Base-by-base conservation (phyloP, 2,888 invertebrate genomes). In the Stomorhina lunata region DNA sequence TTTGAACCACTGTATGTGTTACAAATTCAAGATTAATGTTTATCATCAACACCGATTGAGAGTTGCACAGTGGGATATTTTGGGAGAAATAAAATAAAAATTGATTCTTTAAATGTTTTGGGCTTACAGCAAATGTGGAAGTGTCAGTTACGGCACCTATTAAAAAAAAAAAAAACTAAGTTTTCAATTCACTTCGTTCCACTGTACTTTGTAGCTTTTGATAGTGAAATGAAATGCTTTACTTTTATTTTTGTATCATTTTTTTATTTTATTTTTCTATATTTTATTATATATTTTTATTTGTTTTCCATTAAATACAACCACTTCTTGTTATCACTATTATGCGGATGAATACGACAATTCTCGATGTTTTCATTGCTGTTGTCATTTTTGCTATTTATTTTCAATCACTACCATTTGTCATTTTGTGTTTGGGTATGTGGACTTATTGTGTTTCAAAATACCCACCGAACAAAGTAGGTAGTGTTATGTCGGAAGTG, bases 271-370 rank as follows among this genome's bases (percentile, higher is more conserved):
- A 6, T 20, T 66, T 45, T 75, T 59, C 20, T 37, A 25, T 59
- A 40, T 77, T 59, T 29, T 68, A 59, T 59, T 76, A 57, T n/a
- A n/a, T n/a, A n/a, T 68, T 40, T 40, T 59, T 66, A 50, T 77
- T 68, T 69, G 12, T 34, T 69, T 63, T 69, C 61, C 43, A 63
- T 78, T 63, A 69, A 69, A 45, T 55, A 53, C 32, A 78, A 34
- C 27, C 69, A 63, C 34, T 69, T 61, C 15, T 34, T 63, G 63
- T 69, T 63, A 63, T 78, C 43, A 53, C 53, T 63, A 20, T 61
- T 61, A 69, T 40, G 20, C 6, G 6, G 29, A n/a, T 43, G 34
- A 12, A 17, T 48, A 37, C 4, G 10, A 1, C n/a, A 12, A 12
- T 37, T 12, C 10, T 37, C n/a, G 25, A 17, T 72, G 17, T 32